These are phyloP conservation scores for Lanius ludovicianus DNA, from an alignment of 2,113 vertebrate species.

Conservation along the genomic window DNA sequence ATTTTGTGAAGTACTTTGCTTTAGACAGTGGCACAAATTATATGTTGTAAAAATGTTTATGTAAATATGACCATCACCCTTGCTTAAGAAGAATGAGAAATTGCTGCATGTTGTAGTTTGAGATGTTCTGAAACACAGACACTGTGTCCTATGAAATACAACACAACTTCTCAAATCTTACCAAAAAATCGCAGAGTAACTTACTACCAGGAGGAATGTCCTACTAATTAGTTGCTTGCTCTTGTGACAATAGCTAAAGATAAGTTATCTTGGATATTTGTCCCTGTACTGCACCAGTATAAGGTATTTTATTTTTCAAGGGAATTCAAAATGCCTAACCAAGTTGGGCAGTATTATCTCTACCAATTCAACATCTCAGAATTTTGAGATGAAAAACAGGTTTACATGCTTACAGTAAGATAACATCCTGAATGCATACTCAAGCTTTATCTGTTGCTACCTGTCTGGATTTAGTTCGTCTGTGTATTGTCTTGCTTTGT, in stretches of 20 bases:
- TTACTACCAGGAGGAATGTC: background rate
- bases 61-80: background rate
- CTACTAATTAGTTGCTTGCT: background rate
- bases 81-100: background rate
- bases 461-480: slow-evolving; percentile 6
- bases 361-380: slow-evolving; percentile 8
- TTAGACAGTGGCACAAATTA: background rate
- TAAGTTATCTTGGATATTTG: slow-evolving; percentile 18
- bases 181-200: background rate
- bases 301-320: background rate
- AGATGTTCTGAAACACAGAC: background rate
- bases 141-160: background rate
- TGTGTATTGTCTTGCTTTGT: slow-evolving; percentile 28
- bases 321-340: slow-evolving; percentile 31
- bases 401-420: slow-evolving; percentile 34
- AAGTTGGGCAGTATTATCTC: slow-evolving; percentile 1
- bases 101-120: background rate
- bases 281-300: background rate
- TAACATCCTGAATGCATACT: slow-evolving; percentile 37
- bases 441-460: slow-evolving; percentile 24
- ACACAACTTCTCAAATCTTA: background rate
- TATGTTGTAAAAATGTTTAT: background rate
- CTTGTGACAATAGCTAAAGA: background rate
- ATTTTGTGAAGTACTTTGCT: background rate
- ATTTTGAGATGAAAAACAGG: slow-evolving; percentile 16